Evolutionary conservation across 53 echinoderm and acorn worm genomes (phyloP).

Genomic region (Henricia sp.): DNA sequence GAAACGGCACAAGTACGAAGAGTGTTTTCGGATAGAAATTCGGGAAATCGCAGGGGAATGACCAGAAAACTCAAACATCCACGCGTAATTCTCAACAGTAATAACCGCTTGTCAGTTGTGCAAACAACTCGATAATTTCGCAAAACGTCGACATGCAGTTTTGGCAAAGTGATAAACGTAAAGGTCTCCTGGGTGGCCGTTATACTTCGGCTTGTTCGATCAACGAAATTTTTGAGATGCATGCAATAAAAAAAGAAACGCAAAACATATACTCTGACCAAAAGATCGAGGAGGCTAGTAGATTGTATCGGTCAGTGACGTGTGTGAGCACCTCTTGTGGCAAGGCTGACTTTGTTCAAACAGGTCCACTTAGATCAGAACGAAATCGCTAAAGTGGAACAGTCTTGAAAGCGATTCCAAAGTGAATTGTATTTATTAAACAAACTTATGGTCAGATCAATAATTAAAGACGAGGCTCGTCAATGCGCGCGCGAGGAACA

Average conservation of each 20-base stretch:
- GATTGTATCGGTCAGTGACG: no score
- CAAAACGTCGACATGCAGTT: slow-evolving; percentile 11
- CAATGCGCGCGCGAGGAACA: no score
- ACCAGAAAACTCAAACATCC: slow-evolving; percentile 4
- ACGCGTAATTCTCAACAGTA: no score
- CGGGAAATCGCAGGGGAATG: not conserved
- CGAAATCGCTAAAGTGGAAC: no score
- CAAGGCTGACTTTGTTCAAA: no score
- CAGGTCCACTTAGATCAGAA: no score
- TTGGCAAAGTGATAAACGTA: not conserved
- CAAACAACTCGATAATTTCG: slow-evolving; percentile 55
- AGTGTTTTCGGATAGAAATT: not conserved
- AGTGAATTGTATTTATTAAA: no score
- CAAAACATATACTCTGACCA: not conserved
- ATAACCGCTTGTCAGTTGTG: slow-evolving; percentile 23
- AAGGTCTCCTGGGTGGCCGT: not conserved
- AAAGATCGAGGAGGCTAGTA: not conserved
- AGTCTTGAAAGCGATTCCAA: no score
- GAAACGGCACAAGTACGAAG: not conserved
- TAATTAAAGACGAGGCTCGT: no score
- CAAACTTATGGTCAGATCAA: no score
- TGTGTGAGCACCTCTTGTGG: no score
- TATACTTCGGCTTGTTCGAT: not conserved
- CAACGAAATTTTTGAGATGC: not conserved
- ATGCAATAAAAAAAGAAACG: not conserved